Percentiles rank a stretch among this genome's conserved stretches.
phyloP scores from a whole-genome alignment of 2,888 invertebrate genomes.

The Holacanthella duospinosa region DNA sequence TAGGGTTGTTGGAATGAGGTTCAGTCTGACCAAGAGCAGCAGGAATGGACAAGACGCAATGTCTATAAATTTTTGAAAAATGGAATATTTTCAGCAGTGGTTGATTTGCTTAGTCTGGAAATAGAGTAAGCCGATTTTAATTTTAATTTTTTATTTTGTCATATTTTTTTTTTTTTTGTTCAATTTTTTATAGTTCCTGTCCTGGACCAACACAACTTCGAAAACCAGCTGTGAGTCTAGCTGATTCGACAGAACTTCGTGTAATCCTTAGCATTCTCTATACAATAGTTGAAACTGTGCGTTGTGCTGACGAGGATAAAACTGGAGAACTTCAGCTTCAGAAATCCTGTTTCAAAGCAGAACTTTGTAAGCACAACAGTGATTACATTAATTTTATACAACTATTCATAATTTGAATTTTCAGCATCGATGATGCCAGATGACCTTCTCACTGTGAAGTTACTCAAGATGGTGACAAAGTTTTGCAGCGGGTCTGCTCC shows the following conservation, averaged over 20 bases:
- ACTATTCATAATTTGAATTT: conserved; percentile 20
- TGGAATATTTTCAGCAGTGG: conserved; percentile 80
- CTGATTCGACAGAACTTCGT: conserved; percentile 83
- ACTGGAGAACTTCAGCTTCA: conserved; percentile 40
- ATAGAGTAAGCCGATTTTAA: conserved; percentile 57
- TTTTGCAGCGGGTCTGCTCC: conserved; percentile 92
- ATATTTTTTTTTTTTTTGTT: not conserved
- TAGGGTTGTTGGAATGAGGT: conserved; percentile 84
- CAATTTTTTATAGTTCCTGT: not conserved
- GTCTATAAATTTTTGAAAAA: conserved; percentile 76
- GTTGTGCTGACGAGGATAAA: conserved; percentile 43
- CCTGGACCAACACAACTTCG: conserved; percentile 54
- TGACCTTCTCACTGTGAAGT: conserved; percentile 73
- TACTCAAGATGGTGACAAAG: conserved; percentile 90
- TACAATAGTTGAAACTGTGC: conserved; percentile 87
- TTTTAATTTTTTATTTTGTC: too few relatives aligned
- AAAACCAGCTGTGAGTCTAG: conserved; percentile 68
- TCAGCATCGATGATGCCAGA: conserved; percentile 54
- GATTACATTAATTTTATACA: not conserved
- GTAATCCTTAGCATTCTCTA: conserved; percentile 87
- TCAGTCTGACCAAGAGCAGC: conserved; percentile 82
- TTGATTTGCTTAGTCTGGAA: conserved; percentile 88
- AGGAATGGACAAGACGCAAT: conserved; percentile 70
- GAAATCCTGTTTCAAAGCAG: conserved; percentile 50
- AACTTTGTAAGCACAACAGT: conserved; percentile 45